Evolutionary conservation across 2,797 vertebrate genomes (phyloP).

Genomic region (Cossypha polioptera): DNA sequence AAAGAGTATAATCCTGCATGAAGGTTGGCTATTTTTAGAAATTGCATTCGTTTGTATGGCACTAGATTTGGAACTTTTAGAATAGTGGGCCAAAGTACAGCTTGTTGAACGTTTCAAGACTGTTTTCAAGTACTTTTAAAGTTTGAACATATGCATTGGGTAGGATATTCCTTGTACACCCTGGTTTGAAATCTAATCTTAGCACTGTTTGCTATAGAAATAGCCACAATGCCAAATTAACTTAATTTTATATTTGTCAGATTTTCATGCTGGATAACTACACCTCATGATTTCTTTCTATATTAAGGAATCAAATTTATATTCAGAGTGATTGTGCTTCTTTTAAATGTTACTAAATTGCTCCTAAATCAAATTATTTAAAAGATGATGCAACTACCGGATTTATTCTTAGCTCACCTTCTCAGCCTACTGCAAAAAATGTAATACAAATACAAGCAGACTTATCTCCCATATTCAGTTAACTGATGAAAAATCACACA

Average conservation of each 20-base stretch:
- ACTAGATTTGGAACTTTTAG: not conserved
- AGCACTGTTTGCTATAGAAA: not conserved
- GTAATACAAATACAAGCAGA: not conserved
- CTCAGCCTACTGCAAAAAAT: not conserved
- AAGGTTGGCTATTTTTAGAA: not conserved
- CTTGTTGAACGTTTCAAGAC: not conserved
- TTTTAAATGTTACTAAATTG: not conserved
- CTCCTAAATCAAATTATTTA: slow-evolving; percentile 21
- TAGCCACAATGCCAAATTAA: not conserved
- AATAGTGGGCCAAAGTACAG: not conserved
- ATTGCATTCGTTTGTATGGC: not conserved
- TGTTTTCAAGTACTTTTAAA: not conserved
- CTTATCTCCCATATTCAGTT: not conserved
- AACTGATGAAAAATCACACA: not conserved
- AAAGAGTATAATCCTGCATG: not conserved
- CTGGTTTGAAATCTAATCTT: not conserved
- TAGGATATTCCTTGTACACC: not conserved
- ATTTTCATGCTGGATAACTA: not conserved
- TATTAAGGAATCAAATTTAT: not conserved
- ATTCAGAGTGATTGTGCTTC: not conserved
- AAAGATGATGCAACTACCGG: not conserved
- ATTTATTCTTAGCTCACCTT: slow-evolving; percentile 10
- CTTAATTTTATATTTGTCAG: not conserved
- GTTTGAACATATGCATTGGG: not conserved
- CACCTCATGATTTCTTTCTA: not conserved